phyloP scores from a whole-genome alignment of 2,888 invertebrate genomes.

The Teleiodes luculella region DNA sequence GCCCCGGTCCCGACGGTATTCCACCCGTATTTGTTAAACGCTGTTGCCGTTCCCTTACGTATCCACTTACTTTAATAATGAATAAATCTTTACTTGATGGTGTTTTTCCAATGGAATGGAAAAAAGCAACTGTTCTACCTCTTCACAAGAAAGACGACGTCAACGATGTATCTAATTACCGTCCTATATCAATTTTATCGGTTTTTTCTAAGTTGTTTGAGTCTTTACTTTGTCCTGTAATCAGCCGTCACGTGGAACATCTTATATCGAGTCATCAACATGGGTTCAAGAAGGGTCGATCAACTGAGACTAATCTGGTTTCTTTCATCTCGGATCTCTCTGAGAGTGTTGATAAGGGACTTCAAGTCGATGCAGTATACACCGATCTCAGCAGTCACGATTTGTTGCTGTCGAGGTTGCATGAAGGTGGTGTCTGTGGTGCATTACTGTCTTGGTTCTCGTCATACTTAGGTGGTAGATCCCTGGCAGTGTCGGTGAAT shows the following conservation, averaged over 20 bases:
- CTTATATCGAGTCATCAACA: background rate
- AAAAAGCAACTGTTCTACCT: too few species aligned
- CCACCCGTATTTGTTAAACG: constrained; percentile 6
- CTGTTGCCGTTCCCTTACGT: background rate
- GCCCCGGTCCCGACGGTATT: background rate
- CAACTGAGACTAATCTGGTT: too few species aligned
- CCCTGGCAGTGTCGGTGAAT: too few species aligned
- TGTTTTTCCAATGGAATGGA: constrained; percentile 1
- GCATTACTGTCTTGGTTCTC: background rate
- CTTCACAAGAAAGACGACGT: background rate
- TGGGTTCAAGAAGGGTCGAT: too few species aligned
- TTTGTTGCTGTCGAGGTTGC: background rate
- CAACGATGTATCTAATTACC: background rate
- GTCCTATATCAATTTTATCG: too few species aligned
- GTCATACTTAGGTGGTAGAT: background rate
- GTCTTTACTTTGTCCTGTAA: background rate
- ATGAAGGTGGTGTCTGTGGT: background rate
- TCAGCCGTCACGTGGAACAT: background rate
- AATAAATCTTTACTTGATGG: background rate
- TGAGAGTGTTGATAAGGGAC: background rate
- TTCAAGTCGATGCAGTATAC: constrained; percentile 1
- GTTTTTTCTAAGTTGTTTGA: too few species aligned
- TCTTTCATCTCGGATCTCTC: background rate
- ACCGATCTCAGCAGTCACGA: background rate
- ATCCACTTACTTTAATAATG: background rate